Evolutionary conservation across 2,797 vertebrate genomes (phyloP).

Genomic region (Centropyge bicolor): DNA sequence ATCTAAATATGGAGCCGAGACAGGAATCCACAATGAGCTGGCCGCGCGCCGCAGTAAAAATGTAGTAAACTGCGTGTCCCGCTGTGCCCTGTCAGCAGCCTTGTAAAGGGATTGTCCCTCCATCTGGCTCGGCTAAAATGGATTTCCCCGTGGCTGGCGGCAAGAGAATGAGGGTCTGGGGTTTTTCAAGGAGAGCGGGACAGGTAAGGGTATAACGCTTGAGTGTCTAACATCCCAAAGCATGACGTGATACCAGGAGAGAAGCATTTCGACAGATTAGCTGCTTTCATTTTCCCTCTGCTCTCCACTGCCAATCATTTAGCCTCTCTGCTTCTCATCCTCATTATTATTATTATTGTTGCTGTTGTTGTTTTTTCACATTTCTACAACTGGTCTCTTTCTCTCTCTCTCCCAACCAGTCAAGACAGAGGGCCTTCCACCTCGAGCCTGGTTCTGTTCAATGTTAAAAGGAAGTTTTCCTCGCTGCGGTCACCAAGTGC

Average conservation of each 20-base stretch:
- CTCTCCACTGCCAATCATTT: neutral
- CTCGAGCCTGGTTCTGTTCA: too few relatives aligned
- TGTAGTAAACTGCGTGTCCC: constrained; percentile 56
- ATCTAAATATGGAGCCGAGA: constrained; percentile 66
- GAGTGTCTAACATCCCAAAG: neutral
- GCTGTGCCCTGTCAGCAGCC: constrained; percentile 57
- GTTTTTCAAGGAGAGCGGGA: constrained; percentile 21
- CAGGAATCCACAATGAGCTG: constrained; percentile 62
- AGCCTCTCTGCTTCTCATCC: neutral
- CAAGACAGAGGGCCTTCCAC: too few relatives aligned
- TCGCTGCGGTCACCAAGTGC: too few relatives aligned
- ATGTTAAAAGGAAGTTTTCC: too few relatives aligned
- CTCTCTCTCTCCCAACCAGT: too few relatives aligned
- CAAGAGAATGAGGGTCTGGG: constrained; percentile 9
- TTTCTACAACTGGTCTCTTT: too few relatives aligned
- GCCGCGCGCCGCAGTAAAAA: constrained; percentile 22
- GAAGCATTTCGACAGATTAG: neutral
- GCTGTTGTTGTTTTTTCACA: too few relatives aligned
- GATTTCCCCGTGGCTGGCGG: constrained; percentile 30
- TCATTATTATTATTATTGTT: too few relatives aligned
- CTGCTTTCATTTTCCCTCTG: neutral
- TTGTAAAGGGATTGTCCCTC: constrained; percentile 59
- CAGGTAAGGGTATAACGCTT: constrained; percentile 24
- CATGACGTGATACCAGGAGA: neutral
- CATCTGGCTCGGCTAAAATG: constrained; percentile 37